phyloP scores from a whole-genome alignment of 2,888 invertebrate genomes.

The Octodonta nipae region DNA sequence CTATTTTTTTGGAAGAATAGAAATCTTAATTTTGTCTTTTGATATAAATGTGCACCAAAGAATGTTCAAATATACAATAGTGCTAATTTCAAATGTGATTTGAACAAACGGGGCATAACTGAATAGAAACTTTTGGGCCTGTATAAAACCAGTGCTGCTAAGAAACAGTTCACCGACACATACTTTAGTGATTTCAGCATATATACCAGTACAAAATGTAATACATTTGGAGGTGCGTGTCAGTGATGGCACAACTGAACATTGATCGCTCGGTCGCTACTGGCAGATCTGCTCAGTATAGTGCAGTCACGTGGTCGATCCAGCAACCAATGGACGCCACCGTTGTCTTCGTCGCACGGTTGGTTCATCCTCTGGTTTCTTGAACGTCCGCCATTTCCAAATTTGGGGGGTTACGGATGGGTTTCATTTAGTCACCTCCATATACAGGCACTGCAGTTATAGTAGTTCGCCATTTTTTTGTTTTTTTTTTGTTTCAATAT shows the following conservation, averaged over 20 bases:
- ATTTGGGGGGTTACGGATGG: constrained; percentile 45
- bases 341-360: constrained; percentile 42
- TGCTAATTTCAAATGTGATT: no score
- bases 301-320: constrained; percentile 50
- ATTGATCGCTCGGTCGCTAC: constrained; percentile 39
- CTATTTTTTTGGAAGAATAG: no score
- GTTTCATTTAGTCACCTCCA: constrained; percentile 44
- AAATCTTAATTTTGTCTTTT: no score
- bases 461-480: constrained; percentile 42
- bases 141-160: no score
- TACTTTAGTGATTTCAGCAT: no score
- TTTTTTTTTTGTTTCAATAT: no score
- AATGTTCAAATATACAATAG: no score
- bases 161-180: no score
- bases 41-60: no score
- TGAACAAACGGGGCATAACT: no score
- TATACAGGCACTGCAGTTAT: constrained; percentile 41
- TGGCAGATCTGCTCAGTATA: constrained; percentile 52
- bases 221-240: constrained; percentile 50
- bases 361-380: constrained; percentile 41
- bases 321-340: constrained; percentile 44
- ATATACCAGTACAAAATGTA: no score
- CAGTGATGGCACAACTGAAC: constrained; percentile 50
- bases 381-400: constrained; percentile 51
- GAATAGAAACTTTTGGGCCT: no score